These are phyloP conservation scores for Synergus itoensis DNA, from an alignment of 2,888 invertebrate genomes.

Conservation along the genomic window DNA sequence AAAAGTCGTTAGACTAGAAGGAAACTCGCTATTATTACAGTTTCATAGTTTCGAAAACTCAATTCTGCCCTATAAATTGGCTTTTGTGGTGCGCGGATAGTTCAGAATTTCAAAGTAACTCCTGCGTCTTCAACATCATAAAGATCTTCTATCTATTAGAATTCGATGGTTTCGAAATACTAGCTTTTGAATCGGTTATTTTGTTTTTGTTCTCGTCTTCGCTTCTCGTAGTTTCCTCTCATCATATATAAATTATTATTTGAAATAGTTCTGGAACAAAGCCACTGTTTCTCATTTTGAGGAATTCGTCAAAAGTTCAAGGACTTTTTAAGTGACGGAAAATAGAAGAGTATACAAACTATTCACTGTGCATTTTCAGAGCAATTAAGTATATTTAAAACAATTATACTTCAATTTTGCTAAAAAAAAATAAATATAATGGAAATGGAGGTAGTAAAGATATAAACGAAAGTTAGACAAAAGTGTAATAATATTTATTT, in stretches of 20 bases:
- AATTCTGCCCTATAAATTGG: conserved; percentile 22
- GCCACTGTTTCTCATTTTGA: neutral
- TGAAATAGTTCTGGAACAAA: neutral
- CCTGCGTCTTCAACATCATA: neutral
- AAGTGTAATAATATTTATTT: neutral
- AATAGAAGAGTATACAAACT: too few relatives aligned
- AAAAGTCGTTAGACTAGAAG: conserved; percentile 18
- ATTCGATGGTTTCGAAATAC: conserved; percentile 14
- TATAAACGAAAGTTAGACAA: neutral
- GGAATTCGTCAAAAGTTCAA: neutral
- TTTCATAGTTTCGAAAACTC: conserved; percentile 33
- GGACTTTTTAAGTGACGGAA: too few relatives aligned
- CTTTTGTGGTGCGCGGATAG: neutral
- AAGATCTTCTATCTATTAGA: conserved; percentile 9
- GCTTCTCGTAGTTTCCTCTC: neutral
- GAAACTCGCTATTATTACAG: conserved; percentile 29
- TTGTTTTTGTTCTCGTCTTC: neutral
- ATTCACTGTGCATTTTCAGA: too few relatives aligned
- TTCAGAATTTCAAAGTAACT: conserved; percentile 28
- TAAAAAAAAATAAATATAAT: too few relatives aligned
- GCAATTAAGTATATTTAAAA: too few relatives aligned
- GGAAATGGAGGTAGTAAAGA: neutral
- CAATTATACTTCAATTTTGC: too few relatives aligned
- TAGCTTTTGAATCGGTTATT: neutral
- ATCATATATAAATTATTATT: neutral